phyloP scores from a whole-genome alignment of 2,113 vertebrate species.

The Lasiurus borealis region DNA sequence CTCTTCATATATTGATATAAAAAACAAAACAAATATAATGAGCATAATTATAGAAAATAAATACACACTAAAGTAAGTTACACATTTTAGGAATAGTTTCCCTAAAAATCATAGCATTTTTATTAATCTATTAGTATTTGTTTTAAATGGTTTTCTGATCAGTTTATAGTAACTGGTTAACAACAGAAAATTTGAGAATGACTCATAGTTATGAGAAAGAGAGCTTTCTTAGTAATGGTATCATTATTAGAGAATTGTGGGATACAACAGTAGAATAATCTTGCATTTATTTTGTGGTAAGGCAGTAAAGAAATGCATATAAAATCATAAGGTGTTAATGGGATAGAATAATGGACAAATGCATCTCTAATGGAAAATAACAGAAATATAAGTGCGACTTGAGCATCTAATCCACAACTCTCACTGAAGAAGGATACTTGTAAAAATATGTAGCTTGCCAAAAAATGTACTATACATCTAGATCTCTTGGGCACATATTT shows the following conservation, averaged over 20 bases:
- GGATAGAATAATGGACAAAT: conserved; percentile 46
- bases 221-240: conserved; percentile 56
- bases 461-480: not conserved
- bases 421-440: not conserved
- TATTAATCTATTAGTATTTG: not conserved
- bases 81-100: conserved; percentile 4
- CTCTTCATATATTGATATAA: conserved; percentile 12
- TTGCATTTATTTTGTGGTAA: conserved; percentile 39
- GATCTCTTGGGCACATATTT: not conserved
- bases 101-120: conserved; percentile 62
- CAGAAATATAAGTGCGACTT: conserved; percentile 32
- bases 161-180: conserved; percentile 40
- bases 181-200: conserved; percentile 53
- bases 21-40: conserved; percentile 43
- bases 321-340: conserved; percentile 54
- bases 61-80: not conserved
- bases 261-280: conserved; percentile 18
- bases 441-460: not conserved
- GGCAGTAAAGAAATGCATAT: not conserved
- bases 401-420: conserved; percentile 48
- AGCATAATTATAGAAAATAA: conserved; percentile 28
- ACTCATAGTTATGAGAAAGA: conserved; percentile 38
- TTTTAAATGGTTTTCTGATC: conserved; percentile 48
- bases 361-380: conserved; percentile 31
- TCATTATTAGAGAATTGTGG: conserved; percentile 54